Evolutionary conservation across 2,113 vertebrate species (phyloP).

Genomic region (Ptilonorhynchus violaceus): DNA sequence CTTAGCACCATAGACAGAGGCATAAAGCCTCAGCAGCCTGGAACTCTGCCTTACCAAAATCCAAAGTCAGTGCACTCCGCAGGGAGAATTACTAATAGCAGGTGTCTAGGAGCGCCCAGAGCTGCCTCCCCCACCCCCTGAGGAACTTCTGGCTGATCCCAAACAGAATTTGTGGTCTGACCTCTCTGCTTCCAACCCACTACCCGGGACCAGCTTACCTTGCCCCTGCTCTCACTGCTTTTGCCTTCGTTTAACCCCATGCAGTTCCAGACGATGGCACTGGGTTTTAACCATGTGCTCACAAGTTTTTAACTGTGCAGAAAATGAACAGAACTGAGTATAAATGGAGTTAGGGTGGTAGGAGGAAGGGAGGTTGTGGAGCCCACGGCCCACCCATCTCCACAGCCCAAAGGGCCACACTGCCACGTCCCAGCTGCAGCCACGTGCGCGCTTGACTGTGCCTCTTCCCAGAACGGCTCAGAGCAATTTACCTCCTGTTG

Average conservation of each 20-base stretch:
- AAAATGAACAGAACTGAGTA: background rate
- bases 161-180: background rate
- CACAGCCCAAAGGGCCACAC: background rate
- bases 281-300: background rate
- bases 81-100: background rate
- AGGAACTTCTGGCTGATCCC: background rate
- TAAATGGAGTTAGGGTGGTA: background rate
- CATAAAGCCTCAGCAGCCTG: background rate
- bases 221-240: background rate
- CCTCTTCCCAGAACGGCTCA: background rate
- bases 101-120: background rate
- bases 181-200: accelerated
- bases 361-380: background rate
- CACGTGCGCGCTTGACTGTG: accelerated
- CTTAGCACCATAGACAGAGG: background rate
- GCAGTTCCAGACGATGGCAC: accelerated
- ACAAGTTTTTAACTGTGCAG: background rate
- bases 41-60: background rate
- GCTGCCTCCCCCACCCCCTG: background rate
- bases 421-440: background rate
- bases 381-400: background rate
- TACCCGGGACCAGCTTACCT: background rate
- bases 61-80: background rate
- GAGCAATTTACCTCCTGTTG: background rate
- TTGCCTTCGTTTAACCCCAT: background rate